Percentiles rank a stretch among this genome's conserved stretches.
phyloP scores from a whole-genome alignment of 1,140 invertebrate species.

The Listronotus bonariensis region DNA sequence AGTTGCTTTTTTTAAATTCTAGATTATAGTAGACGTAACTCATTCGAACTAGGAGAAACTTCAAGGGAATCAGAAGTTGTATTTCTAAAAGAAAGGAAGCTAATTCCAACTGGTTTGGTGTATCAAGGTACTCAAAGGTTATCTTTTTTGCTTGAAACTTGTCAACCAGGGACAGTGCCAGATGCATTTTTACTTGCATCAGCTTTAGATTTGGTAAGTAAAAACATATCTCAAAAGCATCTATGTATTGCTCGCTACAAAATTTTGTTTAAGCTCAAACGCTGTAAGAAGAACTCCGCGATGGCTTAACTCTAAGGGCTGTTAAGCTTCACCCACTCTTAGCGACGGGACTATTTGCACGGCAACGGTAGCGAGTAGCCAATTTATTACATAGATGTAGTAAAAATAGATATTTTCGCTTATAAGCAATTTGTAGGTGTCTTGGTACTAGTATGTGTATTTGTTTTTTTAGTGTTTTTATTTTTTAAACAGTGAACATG shows the following conservation, averaged over 20 bases:
- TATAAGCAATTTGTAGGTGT: too few relatives aligned
- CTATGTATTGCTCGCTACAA: not conserved
- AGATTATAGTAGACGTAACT: slow-evolving; percentile 84
- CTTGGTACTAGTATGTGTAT: not conserved
- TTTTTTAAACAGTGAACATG: too few relatives aligned
- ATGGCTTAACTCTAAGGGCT: too few relatives aligned
- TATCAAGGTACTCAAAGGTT: slow-evolving; percentile 82
- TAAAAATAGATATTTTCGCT: too few relatives aligned
- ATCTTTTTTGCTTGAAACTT: slow-evolving; percentile 90
- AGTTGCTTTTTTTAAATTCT: too few relatives aligned
- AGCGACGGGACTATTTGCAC: too few relatives aligned
- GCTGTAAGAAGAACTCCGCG: too few relatives aligned
- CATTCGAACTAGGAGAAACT: slow-evolving; percentile 77
- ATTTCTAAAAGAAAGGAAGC: slow-evolving; percentile 79
- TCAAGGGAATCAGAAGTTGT: slow-evolving; percentile 84
- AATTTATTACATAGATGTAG: too few relatives aligned
- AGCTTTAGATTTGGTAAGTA: slow-evolving; percentile 86
- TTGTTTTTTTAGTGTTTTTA: too few relatives aligned
- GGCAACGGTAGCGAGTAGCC: too few relatives aligned
- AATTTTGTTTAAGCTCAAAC: too few relatives aligned
- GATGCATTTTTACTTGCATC: slow-evolving; percentile 96
- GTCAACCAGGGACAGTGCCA: slow-evolving; percentile 91
- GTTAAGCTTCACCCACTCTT: too few relatives aligned
- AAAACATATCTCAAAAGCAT: not conserved
- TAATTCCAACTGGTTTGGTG: slow-evolving; percentile 75